Conservation (phyloP, 2,888 invertebrate species). For the Hesperia comma region DNA sequence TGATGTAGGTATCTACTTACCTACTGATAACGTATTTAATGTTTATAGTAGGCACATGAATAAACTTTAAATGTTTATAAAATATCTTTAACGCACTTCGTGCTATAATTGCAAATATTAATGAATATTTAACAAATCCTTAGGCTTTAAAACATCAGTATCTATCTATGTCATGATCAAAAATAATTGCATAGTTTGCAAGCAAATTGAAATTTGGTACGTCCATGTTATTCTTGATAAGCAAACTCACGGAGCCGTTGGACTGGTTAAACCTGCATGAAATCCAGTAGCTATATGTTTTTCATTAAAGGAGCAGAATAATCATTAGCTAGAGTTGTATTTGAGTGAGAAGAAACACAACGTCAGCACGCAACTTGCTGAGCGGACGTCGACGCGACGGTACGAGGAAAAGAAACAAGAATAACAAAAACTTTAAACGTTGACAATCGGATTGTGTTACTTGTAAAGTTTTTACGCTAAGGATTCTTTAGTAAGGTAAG, state of each 20-base stretch:
- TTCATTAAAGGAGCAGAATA: slow-evolving; percentile 8
- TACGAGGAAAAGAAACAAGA: not conserved
- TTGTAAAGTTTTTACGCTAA: not conserved
- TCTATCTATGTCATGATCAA: slow-evolving; percentile 23
- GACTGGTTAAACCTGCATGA: slow-evolving; percentile 25
- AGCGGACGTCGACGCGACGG: slow-evolving; percentile 16
- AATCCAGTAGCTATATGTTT: slow-evolving; percentile 13
- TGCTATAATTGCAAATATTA: no score
- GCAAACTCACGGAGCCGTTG: not conserved
- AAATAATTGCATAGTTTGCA: slow-evolving; percentile 1
- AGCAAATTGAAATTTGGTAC: not conserved
- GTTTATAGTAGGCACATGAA: no score
- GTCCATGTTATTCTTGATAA: not conserved
- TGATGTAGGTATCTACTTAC: no score
- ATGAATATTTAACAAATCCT: not conserved
- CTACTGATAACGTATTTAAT: no score
- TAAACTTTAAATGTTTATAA: no score
- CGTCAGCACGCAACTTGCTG: slow-evolving; percentile 26
- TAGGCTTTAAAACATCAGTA: not conserved
- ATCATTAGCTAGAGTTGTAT: slow-evolving; percentile 11
- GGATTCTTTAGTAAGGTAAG: slow-evolving; percentile 8
- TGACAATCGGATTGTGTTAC: slow-evolving; percentile 1
- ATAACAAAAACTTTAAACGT: not conserved
- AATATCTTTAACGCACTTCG: no score
- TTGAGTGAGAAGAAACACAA: slow-evolving; percentile 26